phyloP scores from a whole-genome alignment of 1,140 invertebrate species.

The Scaptomyza montana region DNA sequence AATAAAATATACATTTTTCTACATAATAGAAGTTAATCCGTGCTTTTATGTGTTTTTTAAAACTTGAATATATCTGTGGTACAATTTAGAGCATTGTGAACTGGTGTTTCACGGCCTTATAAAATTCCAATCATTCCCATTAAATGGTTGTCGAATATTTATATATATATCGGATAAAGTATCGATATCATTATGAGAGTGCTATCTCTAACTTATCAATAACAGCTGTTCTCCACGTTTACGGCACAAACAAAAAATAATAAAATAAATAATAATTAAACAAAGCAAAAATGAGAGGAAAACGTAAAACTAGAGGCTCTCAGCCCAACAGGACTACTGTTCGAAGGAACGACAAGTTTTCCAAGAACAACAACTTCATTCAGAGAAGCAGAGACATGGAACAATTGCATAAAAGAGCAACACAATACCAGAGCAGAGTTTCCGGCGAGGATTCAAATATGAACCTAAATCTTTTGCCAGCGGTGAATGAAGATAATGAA shows the following conservation, averaged over 20 bases:
- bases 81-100: not conserved
- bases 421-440: conserved; percentile 12
- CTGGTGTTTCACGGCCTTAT: not conserved
- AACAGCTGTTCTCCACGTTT: not conserved
- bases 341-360: conserved; percentile 47
- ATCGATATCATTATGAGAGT: not conserved
- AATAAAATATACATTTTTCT: not conserved
- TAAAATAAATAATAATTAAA: too few relatives aligned
- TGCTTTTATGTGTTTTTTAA: too few relatives aligned
- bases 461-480: conserved; percentile 25
- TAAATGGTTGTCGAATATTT: not conserved
- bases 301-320: not conserved
- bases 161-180: not conserved
- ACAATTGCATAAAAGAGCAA: conserved; percentile 46
- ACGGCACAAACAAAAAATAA: not conserved
- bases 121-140: not conserved
- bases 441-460: conserved; percentile 28
- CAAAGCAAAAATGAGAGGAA: conserved; percentile 20
- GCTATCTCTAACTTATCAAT: not conserved
- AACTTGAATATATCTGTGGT: not conserved
- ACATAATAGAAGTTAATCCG: not conserved
- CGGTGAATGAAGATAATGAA: conserved; percentile 29
- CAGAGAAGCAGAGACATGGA: conserved; percentile 72
- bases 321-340: not conserved
- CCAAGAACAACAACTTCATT: conserved; percentile 63